Evolutionary conservation across 2,888 invertebrate genomes (phyloP), one percentile per base, ranked within the genome.

Genomic region (Thymelicus sylvestris): DNA sequence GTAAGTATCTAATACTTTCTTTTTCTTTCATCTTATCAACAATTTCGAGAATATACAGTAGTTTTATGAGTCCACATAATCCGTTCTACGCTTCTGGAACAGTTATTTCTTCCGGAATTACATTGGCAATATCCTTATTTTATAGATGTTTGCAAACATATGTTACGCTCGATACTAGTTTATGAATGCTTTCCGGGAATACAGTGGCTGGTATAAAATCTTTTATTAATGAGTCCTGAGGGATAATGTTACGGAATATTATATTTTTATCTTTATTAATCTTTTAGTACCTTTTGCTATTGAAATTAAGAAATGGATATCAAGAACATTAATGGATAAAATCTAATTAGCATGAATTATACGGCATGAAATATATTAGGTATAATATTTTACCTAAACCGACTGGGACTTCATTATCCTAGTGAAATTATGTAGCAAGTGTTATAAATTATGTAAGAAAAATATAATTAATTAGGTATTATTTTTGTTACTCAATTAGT

Each of bases 61-160:
- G 64, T 64, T 64, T 64, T 63, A 63, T 50, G 50, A 50, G 48
- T n/a, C 63, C 62, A 15, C 68, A 63, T 63, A 68, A 55, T 68
- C 68, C 68, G 48, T 24, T 62, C 44, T 6, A 31, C 47, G 67
- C 44, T 50, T 44, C 62, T 63, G 63, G 24, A 15, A 55, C 47
- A 63, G 63, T 68, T 63, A 68, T 68, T 68, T 55, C 68, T 63
- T 57, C 68, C 63, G 63, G 68, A 57, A 68, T 69, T 69, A 57
- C 31, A 69, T 69, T 48, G 68, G 69, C 69, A 69, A 69, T 69
- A 69, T 63, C 68, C 68, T 69, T 69, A 64, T 69, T 69, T 69
- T 69, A 69, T 69, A 64, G 68, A 69, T 64, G 62, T 69, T 64
- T 57, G 41, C 68, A 59, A 57, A 57, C 68, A 69, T 64, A 57